Conservation (phyloP, 2,797 vertebrate species). For the Enteromius argenteus region DNA sequence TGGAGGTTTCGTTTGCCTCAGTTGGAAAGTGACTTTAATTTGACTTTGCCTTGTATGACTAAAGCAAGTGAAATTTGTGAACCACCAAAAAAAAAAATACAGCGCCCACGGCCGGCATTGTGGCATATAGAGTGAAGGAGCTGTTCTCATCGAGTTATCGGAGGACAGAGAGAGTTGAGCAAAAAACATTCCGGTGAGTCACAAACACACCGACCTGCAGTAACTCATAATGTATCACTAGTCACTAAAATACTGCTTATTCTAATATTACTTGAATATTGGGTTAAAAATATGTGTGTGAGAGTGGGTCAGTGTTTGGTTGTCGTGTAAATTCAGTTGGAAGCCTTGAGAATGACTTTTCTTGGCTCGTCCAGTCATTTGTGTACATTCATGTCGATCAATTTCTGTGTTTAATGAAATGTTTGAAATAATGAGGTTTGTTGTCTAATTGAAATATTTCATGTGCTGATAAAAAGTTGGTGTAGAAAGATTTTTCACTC, state of each 20-base stretch:
- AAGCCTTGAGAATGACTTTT: not conserved
- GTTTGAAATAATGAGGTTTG: not conserved
- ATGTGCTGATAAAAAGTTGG: not conserved
- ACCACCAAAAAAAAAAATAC: slow-evolving; percentile 7
- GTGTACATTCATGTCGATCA: not conserved
- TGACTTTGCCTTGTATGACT: slow-evolving; percentile 39
- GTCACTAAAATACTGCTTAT: not conserved
- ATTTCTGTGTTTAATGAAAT: not conserved
- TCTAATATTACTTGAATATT: not conserved
- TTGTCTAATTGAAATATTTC: not conserved
- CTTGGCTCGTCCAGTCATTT: not conserved
- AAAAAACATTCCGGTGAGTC: slow-evolving; percentile 49
- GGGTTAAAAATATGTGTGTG: not conserved
- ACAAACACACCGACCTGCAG: slow-evolving; percentile 24
- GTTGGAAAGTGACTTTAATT: slow-evolving; percentile 50
- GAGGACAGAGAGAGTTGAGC: slow-evolving; percentile 32
- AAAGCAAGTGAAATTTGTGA: slow-evolving; percentile 47
- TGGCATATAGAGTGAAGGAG: slow-evolving; percentile 20
- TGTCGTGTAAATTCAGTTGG: not conserved
- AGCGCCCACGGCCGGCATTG: not conserved
- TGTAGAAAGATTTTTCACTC: not conserved
- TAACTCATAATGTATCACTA: not conserved
- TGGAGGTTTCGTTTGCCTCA: slow-evolving; percentile 39
- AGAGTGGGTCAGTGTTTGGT: not conserved
- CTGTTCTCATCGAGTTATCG: slow-evolving; percentile 21